These are phyloP conservation scores for Portunus trituberculatus DNA, from an alignment of 1,140 invertebrate genomes.

Conservation along the genomic window DNA sequence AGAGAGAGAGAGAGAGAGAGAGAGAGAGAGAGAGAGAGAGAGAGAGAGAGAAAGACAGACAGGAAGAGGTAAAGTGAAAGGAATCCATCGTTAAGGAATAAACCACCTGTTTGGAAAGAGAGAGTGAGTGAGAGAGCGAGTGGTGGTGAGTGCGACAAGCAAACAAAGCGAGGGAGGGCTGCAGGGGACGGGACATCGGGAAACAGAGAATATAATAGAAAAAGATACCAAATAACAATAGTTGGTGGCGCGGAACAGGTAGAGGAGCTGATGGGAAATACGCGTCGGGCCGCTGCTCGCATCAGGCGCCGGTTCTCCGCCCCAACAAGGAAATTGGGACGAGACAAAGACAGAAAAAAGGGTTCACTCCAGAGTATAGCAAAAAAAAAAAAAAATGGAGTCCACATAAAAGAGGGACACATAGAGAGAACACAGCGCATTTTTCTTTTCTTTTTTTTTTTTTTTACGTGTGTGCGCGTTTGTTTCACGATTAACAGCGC, in stretches of 20 bases:
- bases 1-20: constrained; percentile 18
- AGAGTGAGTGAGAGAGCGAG: neutral
- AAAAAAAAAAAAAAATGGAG: neutral
- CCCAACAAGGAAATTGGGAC: neutral
- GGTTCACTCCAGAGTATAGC: neutral
- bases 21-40: constrained; percentile 1
- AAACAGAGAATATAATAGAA: constrained; percentile 2
- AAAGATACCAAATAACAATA: neutral
- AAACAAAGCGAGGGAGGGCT: neutral
- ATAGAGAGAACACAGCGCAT: neutral
- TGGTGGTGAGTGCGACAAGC: neutral
- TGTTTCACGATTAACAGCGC: neutral
- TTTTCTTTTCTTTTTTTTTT: too few species aligned
- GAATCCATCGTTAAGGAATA: neutral
- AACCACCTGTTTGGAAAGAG: neutral
- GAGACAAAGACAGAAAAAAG: neutral
- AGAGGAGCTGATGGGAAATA: neutral
- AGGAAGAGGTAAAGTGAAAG: neutral
- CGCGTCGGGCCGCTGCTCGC: neutral
- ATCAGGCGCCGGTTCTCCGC: neutral
- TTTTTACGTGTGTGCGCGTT: neutral
- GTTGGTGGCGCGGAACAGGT: neutral
- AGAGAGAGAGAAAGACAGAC: neutral
- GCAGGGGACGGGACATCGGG: neutral
- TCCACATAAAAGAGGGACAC: neutral